phyloP scores from a whole-genome alignment of 2,797 vertebrate genomes.

The Numenius phaeopus region DNA sequence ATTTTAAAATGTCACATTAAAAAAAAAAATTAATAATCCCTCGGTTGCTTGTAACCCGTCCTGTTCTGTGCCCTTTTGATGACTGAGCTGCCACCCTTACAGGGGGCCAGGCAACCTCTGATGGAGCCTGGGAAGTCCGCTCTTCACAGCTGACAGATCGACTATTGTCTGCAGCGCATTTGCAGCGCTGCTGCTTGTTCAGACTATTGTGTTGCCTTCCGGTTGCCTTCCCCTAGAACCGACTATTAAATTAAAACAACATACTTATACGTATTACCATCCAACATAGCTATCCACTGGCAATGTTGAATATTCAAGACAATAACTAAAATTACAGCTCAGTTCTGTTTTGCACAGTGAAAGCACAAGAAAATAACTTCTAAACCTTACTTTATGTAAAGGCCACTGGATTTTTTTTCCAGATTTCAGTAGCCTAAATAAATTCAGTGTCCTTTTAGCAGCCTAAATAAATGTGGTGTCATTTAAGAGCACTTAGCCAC shows the following conservation, averaged over 20 bases:
- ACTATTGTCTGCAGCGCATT: not conserved
- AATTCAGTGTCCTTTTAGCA: not conserved
- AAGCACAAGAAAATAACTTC: not conserved
- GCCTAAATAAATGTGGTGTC: not conserved
- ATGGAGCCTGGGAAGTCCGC: not conserved
- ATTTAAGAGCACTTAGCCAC: not conserved
- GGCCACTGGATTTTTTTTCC: not conserved
- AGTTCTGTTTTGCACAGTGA: not conserved
- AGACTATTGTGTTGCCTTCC: slow-evolving; percentile 7
- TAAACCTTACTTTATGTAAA: not conserved
- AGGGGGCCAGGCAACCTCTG: not conserved
- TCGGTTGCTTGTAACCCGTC: not conserved
- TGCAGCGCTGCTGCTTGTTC: not conserved
- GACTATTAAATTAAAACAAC: not conserved
- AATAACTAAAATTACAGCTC: not conserved
- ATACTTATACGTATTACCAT: not conserved
- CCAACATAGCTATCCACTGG: not conserved
- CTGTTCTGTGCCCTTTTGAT: not conserved
- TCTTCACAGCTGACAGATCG: not conserved
- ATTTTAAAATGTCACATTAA: not conserved
- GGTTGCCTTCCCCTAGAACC: not conserved
- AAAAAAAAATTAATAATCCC: not conserved
- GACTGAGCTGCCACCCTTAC: not conserved
- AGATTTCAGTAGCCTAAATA: not conserved
- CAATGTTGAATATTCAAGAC: not conserved